Base-by-base conservation (phyloP, 1,140 invertebrate species). In the Caenorhabditis tropicalis region DNA sequence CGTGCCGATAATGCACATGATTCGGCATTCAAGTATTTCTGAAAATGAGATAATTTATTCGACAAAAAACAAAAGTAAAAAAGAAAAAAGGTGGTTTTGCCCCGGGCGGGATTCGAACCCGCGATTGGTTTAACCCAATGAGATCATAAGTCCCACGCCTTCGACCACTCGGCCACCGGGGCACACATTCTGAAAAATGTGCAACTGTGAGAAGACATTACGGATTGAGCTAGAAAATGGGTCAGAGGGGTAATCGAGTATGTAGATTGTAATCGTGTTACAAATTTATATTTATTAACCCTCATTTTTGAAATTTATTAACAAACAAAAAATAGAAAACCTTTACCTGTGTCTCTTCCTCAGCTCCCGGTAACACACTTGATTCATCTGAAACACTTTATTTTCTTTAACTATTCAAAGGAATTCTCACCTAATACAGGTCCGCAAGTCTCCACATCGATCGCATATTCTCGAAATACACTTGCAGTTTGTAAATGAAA, bases 391-490 rank as follows among this genome's bases (percentile, higher is more conserved):
- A 12, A 58, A 46, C n/a, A n/a, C n/a, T n/a, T n/a, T n/a, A n/a
- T n/a, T n/a, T n/a, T n/a, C n/a, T n/a, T n/a, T n/a, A n/a, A n/a
- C n/a, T n/a, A n/a, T n/a, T n/a, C n/a, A 46, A 46, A 46, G 43
- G 43, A 9, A 16, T 16, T 5, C 19, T 10, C 15, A 19, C 48
- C 48, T 51, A 56, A 21, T 24, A 9, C 0, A 21, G 10, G 7
- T 56, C 36, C 65, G 43, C 65, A 74, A 1, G 65, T 74, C 65
- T 74, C 65, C 33, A 21, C 19, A 46, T 74, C 65, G 43, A 74
- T 74, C n/a, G 65, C 65, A 74, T 74, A 74, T 27, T 74, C 65
- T 24, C 65, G 36, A 24, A 21, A 27, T n/a, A 43, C 65, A 24
- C 65, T 43, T 10, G 48, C n/a, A n/a, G 1, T 70, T 24, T n/a